Evolutionary conservation across 2,797 vertebrate species (phyloP).

Genomic region (Hippopotamyrus pictus): DNA sequence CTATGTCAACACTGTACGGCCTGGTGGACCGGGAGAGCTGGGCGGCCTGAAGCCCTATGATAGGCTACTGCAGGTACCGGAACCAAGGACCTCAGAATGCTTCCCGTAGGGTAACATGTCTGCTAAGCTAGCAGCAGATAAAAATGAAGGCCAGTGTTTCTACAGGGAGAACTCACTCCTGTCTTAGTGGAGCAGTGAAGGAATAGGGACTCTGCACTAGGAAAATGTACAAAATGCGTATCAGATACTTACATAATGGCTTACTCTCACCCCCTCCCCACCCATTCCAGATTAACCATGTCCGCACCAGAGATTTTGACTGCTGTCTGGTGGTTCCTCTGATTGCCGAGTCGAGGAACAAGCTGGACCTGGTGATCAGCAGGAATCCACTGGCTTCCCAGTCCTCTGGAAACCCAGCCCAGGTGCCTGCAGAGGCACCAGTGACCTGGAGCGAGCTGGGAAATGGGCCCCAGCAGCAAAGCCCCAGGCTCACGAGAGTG

Average conservation of each 20-base stretch:
- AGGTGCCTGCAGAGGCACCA: conserved; percentile 37
- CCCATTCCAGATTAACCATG: conserved; percentile 79
- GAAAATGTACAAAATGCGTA: neutral
- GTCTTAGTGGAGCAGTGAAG: neutral
- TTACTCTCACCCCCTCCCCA: neutral
- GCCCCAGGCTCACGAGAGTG: conserved; percentile 38
- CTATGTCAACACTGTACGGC: conserved; percentile 89
- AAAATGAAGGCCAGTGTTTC: neutral
- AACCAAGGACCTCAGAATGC: neutral
- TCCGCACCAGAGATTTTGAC: conserved; percentile 95
- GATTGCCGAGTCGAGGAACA: conserved; percentile 90
- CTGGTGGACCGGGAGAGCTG: conserved; percentile 78
- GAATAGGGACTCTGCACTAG: neutral
- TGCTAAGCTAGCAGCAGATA: neutral
- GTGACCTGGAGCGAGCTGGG: conserved; percentile 64
- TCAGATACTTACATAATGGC: neutral
- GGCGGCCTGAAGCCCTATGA: conserved; percentile 84
- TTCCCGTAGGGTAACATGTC: neutral
- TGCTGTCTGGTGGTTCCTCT: conserved; percentile 96
- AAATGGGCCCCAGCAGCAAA: conserved; percentile 47
- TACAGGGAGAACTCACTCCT: neutral
- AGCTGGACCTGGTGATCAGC: conserved; percentile 91
- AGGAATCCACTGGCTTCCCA: conserved; percentile 74
- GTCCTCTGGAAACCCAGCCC: conserved; percentile 52
- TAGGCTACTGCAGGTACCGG: conserved; percentile 82